Base-by-base conservation (phyloP, 37 sponge, comb jelly and placozoan species). In the Halisarca cf. caerulea region DNA sequence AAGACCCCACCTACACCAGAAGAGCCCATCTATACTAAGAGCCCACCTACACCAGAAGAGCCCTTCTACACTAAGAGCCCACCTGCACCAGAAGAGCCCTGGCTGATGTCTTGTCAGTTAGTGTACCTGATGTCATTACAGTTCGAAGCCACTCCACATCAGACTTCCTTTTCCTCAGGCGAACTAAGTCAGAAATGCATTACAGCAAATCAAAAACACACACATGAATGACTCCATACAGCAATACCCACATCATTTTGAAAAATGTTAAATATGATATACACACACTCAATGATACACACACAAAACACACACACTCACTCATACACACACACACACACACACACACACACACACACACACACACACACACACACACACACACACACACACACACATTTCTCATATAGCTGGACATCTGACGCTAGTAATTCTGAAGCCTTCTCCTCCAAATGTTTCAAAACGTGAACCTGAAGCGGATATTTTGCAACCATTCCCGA, bases 81-180 rank as follows among this genome's bases (percentile, higher is more conserved):
- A 96, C 96, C 81, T 96, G 96, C 27, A 96, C 42, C 40, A 91
- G 79, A 45, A 97, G 80, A 3, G 94, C 93, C 4, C 74, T 86
- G 38, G 95, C 91, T 27, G 98, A 90, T 77, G 95, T 71, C 40
- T 93, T 94, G 71, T 99, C 99, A 43, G 83, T 85, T 28, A 96
- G 85, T 35, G 99, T 99, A 3, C 99, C 99, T 59, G 92, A 84
- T 9, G 92, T 77, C 30, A 99, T 60, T 23, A 99, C 90, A 66
- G 86, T 99, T 45, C 81, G 92, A 80, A 99, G 45, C 99, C 99
- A 99, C 74, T 91, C 74, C 3, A 81, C 82, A 3, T 97, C 98
- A 83, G 89, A 55, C 0, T 86, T n/a, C 24, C 88, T 93, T 38
- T 91, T 91, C 57, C 55, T 80, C 83, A 62, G 7, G 6, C 64